phyloP scores from a whole-genome alignment of 2,888 invertebrate species.

The Stenodema calcarata region DNA sequence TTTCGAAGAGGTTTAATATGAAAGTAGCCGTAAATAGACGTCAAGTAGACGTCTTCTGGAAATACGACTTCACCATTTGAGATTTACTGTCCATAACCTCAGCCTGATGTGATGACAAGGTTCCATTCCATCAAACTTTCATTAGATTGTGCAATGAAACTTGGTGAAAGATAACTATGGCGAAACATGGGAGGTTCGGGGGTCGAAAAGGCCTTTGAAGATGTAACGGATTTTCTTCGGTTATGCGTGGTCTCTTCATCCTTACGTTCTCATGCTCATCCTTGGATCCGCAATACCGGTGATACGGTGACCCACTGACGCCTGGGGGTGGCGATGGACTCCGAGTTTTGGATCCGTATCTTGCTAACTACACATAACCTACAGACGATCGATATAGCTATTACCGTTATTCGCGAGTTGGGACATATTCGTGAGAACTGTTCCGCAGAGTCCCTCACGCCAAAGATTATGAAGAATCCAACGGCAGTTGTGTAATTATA shows the following conservation, averaged over 20 bases:
- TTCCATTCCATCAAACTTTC: constrained; percentile 8
- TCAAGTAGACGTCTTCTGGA: too few species aligned
- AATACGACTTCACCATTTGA: neutral
- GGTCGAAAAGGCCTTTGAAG: neutral
- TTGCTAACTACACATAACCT: neutral
- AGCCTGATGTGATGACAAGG: neutral
- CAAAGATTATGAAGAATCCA: neutral
- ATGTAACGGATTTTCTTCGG: neutral
- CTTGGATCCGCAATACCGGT: neutral
- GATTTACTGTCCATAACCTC: neutral
- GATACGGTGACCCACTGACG: neutral
- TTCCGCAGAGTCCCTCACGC: neutral
- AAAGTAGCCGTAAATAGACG: too few species aligned
- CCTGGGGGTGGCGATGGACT: neutral
- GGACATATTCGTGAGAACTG: neutral
- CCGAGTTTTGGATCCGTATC: neutral
- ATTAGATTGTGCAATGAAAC: constrained; percentile 1
- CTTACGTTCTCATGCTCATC: neutral
- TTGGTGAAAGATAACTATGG: neutral
- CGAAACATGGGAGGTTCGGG: neutral
- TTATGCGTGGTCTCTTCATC: neutral
- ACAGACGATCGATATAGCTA: neutral
- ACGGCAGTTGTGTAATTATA: too few species aligned
- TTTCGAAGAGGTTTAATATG: too few species aligned
- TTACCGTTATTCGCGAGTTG: neutral